Evolutionary conservation across 2,797 vertebrate genomes (phyloP).

Genomic region (Carapus acus): DNA sequence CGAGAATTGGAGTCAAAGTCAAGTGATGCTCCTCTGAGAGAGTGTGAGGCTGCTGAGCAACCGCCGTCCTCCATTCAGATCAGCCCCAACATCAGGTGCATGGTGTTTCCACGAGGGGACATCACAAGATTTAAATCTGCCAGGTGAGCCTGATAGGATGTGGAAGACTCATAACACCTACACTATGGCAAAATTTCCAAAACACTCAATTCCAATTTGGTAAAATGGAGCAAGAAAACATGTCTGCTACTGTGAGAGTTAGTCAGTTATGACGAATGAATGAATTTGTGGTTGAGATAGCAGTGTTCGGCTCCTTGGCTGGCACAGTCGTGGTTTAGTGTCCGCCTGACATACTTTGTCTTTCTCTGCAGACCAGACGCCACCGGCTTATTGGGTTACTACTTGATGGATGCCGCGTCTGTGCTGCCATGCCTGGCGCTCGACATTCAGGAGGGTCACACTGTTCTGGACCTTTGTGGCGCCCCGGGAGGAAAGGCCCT

Average conservation of each 20-base stretch:
- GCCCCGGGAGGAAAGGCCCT: slow-evolving; percentile 91
- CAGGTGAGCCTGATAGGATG: slow-evolving; percentile 70
- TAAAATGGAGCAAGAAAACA: too few species aligned
- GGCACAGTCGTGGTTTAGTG: neutral
- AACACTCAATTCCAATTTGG: too few species aligned
- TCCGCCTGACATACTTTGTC: neutral
- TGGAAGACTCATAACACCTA: too few species aligned
- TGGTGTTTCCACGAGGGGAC: slow-evolving; percentile 83
- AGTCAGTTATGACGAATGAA: too few species aligned
- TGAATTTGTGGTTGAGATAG: too few species aligned
- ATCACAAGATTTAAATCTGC: slow-evolving; percentile 81
- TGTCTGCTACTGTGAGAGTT: too few species aligned
- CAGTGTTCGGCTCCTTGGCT: too few species aligned
- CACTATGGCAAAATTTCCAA: too few species aligned
- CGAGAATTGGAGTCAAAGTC: neutral
- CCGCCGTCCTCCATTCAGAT: slow-evolving; percentile 9
- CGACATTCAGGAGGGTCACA: slow-evolving; percentile 72
- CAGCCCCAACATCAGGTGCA: slow-evolving; percentile 79
- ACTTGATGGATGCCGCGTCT: slow-evolving; percentile 91
- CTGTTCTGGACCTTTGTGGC: slow-evolving; percentile 88
- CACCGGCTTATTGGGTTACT: slow-evolving; percentile 77
- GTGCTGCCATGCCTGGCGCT: slow-evolving; percentile 86
- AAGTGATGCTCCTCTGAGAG: neutral
- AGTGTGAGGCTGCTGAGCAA: neutral
- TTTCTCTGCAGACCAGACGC: slow-evolving; percentile 68